These are phyloP conservation scores for Lithophane leautieri DNA, from an alignment of 2,888 invertebrate genomes.

Conservation along the genomic window DNA sequence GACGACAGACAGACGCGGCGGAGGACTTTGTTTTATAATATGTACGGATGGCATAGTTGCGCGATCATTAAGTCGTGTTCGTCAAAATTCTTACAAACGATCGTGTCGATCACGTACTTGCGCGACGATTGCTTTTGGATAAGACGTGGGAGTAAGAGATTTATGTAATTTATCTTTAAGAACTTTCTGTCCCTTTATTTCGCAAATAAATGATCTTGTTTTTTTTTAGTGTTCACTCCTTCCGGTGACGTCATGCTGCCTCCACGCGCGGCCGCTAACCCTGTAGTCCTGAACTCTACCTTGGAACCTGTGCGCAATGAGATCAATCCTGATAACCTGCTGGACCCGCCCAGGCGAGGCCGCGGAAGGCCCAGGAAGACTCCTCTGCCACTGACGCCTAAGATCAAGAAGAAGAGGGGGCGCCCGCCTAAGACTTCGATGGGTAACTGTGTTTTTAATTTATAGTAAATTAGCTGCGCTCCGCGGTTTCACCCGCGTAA, in stretches of 20 bases:
- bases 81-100: no score
- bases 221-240: constrained; percentile 80
- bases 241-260: constrained; percentile 89
- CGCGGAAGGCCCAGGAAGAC: constrained; percentile 90
- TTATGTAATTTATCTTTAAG: not conserved
- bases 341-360: constrained; percentile 83
- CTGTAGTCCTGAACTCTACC: constrained; percentile 74
- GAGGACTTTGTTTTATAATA: no score
- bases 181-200: not conserved
- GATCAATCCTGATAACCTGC: constrained; percentile 68
- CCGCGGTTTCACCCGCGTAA: no score
- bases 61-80: no score
- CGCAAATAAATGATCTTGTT: not conserved
- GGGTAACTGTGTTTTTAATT: constrained; percentile 71
- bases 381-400: constrained; percentile 86
- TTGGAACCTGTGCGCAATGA: constrained; percentile 76
- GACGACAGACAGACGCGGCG: no score
- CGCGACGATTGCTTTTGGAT: no score
- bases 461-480: no score
- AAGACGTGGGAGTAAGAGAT: not conserved
- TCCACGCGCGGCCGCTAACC: constrained; percentile 73
- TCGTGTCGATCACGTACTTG: no score
- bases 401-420: constrained; percentile 86
- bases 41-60: no score
- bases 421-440: constrained; percentile 88